Evolutionary conservation across 2,888 invertebrate species (phyloP), one percentile per base, ranked within the genome.

Genomic region (Oscheius sp.): DNA sequence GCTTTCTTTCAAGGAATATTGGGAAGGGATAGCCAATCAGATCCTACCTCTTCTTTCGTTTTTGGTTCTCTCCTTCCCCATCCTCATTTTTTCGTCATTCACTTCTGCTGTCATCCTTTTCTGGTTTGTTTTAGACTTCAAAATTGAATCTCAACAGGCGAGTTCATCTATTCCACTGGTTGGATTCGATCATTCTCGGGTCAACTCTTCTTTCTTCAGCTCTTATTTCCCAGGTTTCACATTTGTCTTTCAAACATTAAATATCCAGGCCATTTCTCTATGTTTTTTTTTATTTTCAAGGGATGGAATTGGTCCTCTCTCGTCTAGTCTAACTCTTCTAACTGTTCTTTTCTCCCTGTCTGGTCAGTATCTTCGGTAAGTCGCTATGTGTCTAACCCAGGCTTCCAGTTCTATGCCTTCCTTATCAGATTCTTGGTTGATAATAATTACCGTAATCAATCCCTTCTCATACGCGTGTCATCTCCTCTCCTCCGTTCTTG

Each of bases 11-110:
- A 15, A 17, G 23, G 65, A 65, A 20, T 55, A 46, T 15, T 29
- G 31, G 5, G 20, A 66, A 33, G 29, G 45, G 2, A 25, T 66
- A 15, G 39, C 15, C 25, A 66, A 66, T 27, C 66, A 55, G 46
- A 10, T n/a, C 3, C 4, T 66, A 3, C 33, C 27, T 29, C 33
- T 57, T 1, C 6, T 42, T 5, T 33, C 66, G 31, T 66, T 37
- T 27, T 31, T 57, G 1, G 5, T 55, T 23, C n/a, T 42, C 5
- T 34, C 33, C 31, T 3, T 55, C n/a, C 45, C 46, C 1, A 8
- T 66, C 20, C 23, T 46, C n/a, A 10, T 31, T 6, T 20, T 65
- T 5, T 33, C 33, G 10, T 33, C 48, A 0, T 23, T 34, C 25
- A 8, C 52, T 2, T 65, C 52, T 20, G 12, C 65, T 25, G 37